Base-by-base conservation (phyloP, 2,797 vertebrate genomes). In the Scolopax bukidnonensis region DNA sequence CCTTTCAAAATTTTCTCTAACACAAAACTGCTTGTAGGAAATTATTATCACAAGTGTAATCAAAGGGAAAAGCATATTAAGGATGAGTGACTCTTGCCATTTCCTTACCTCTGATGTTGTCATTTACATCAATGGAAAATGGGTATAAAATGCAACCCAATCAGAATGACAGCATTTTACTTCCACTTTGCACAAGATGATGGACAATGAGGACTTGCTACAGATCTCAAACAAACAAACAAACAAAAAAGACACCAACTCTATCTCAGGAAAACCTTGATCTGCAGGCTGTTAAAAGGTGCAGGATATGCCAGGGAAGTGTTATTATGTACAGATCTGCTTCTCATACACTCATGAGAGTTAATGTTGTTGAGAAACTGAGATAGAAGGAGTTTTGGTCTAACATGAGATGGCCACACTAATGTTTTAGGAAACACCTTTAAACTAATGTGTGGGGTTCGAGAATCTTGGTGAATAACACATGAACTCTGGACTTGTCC, bases 361-460 rank as follows among this genome's bases (percentile, higher is more conserved):
- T 10, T 82, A 61, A 20, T 27, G 3, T 0, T 53, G 1, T 53
- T 48, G 17, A 11, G 6, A 25, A 27, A 30, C 3, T 18, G 23
- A 41, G 4, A 24, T 2, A 64, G 16, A 47, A 5, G 5, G 32
- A 75, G 4, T 45, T 75, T 53, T 76, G 19, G 4, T 87, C 14
- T 50, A 57, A 28, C 5, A 11, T 24, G 6, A 1, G 25, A 40
- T 13, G 5, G 4, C 5, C 9, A 38, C 4, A 18, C 2, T 36
- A 43, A 69, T 5, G 12, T 15, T 87, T 73, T 41, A 6, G 17
- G 1, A 54, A 53, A 40, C 7, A 25, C 4, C 5, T 50, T 76
- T 41, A 32, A 69, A 43, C 3, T 8, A 33, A 11, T 21, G 2
- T 8, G 4, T 48, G 21, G 4, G 1, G 7, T 59, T 76, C 41